phyloP scores from a whole-genome alignment of 1,140 invertebrate genomes.

The Zelostemma sp. region DNA sequence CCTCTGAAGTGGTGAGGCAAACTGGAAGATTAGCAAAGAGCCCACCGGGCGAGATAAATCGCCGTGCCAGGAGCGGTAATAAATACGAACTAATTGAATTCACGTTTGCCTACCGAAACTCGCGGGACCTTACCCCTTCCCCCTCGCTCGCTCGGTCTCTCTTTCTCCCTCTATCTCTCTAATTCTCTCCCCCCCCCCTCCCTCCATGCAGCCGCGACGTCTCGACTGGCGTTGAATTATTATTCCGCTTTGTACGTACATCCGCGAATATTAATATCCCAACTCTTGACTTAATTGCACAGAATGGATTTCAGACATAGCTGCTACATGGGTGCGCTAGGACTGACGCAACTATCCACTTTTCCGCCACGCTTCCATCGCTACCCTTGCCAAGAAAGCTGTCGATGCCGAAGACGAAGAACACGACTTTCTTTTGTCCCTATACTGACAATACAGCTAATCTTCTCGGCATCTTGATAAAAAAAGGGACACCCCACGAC shows the following conservation, averaged over 20 bases:
- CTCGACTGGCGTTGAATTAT: constrained; percentile 59
- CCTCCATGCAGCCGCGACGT: constrained; percentile 18
- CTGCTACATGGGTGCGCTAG: constrained; percentile 8
- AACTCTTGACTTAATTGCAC: constrained; percentile 65
- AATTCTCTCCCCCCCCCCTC: not conserved
- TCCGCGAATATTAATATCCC: constrained; percentile 65
- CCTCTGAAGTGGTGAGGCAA: constrained; percentile 34
- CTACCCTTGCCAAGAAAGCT: constrained; percentile 11
- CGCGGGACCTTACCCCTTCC: constrained; percentile 32
- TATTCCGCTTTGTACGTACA: constrained; percentile 64
- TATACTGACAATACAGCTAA: constrained; percentile 41
- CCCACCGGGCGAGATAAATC: constrained; percentile 50
- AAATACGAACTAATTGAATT: constrained; percentile 65
- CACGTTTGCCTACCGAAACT: constrained; percentile 54
- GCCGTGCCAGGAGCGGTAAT: constrained; percentile 48
- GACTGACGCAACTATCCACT: constrained; percentile 14
- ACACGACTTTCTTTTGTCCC: constrained; percentile 51
- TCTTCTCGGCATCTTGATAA: constrained; percentile 36
- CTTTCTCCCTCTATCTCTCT: constrained; percentile 3
- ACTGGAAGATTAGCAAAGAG: constrained; percentile 51
- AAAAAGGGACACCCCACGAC: not conserved
- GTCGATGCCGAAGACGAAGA: constrained; percentile 5
- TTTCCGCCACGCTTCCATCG: constrained; percentile 2
- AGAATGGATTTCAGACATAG: constrained; percentile 60
- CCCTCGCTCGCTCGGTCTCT: not conserved